Percentiles rank a stretch among this genome's conserved stretches.
Evolutionary conservation across 2,113 vertebrate species (phyloP).

Genomic region (Promerops cafer): DNA sequence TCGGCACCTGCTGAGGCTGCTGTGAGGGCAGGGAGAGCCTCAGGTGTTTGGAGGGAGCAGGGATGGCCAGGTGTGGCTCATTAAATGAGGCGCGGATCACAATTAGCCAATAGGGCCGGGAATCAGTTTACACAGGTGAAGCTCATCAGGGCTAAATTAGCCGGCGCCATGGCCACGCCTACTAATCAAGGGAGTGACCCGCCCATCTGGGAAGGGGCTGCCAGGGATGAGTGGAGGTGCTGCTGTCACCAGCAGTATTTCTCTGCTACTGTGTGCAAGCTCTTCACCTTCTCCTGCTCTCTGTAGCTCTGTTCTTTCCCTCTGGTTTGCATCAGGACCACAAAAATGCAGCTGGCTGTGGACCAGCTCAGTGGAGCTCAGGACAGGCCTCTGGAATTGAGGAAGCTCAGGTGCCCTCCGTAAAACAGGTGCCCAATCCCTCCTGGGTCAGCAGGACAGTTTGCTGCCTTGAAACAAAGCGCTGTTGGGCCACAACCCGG

Average conservation of each 20-base stretch:
- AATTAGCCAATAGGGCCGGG: neutral
- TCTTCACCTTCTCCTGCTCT: neutral
- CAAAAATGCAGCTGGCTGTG: neutral
- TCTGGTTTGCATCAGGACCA: neutral
- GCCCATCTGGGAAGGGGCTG: accelerated
- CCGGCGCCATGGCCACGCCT: accelerated
- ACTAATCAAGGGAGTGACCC: neutral
- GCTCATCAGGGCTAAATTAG: neutral
- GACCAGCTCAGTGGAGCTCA: neutral
- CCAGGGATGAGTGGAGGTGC: neutral
- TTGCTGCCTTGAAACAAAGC: accelerated
- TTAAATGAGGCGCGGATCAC: neutral
- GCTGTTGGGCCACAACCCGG: accelerated
- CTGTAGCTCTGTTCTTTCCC: neutral
- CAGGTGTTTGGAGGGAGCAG: neutral
- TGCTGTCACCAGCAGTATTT: accelerated
- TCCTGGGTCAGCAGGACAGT: neutral
- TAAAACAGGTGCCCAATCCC: neutral
- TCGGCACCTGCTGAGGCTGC: neutral
- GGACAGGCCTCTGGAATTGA: neutral
- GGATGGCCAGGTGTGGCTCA: neutral
- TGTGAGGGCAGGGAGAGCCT: neutral
- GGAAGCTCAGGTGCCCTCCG: accelerated
- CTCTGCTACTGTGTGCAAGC: neutral
- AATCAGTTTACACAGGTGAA: neutral